A percentile compares a stretch with the other conserved stretches of the same genome.
Conservation (phyloP, 2,888 invertebrate genomes). For the Andrena dorsata region DNA sequence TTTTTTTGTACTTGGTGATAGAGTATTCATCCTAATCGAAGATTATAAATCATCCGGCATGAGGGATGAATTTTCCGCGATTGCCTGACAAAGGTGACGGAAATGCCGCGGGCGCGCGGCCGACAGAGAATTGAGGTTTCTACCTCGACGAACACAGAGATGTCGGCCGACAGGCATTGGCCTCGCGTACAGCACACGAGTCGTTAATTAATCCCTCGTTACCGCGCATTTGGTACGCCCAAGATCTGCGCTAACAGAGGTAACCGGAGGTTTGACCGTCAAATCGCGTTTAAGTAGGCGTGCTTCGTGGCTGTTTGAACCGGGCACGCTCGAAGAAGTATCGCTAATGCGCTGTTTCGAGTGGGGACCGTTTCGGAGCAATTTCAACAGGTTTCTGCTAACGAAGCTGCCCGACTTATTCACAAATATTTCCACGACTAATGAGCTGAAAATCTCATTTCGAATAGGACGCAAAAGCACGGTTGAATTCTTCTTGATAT, state of each 20-base stretch:
- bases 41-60: slow-evolving; percentile 1
- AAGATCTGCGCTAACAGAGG: slow-evolving; percentile 70
- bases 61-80: slow-evolving; percentile 11
- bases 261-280: slow-evolving; percentile 66
- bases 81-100: slow-evolving; percentile 45
- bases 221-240: slow-evolving; percentile 63
- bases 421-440: slow-evolving; percentile 2
- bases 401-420: slow-evolving; percentile 1
- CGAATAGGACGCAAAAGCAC: no score
- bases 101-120: slow-evolving; percentile 9
- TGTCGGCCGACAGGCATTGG: slow-evolving; percentile 52
- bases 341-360: background rate
- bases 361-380: background rate
- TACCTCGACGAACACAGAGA: slow-evolving; percentile 55
- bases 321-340: slow-evolving; percentile 20
- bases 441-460: background rate
- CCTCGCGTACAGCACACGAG: slow-evolving; percentile 62
- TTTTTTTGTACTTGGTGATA: background rate
- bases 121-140: slow-evolving; percentile 65
- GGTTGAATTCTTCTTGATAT: no score
- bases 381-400: slow-evolving; percentile 41
- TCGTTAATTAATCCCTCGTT: slow-evolving; percentile 76
- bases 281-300: slow-evolving; percentile 70
- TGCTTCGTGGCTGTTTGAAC: slow-evolving; percentile 62
- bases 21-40: slow-evolving; percentile 10